These are phyloP conservation scores for Bryconaethiops microstoma DNA, from an alignment of 2,797 vertebrate genomes.

Conservation along the genomic window DNA sequence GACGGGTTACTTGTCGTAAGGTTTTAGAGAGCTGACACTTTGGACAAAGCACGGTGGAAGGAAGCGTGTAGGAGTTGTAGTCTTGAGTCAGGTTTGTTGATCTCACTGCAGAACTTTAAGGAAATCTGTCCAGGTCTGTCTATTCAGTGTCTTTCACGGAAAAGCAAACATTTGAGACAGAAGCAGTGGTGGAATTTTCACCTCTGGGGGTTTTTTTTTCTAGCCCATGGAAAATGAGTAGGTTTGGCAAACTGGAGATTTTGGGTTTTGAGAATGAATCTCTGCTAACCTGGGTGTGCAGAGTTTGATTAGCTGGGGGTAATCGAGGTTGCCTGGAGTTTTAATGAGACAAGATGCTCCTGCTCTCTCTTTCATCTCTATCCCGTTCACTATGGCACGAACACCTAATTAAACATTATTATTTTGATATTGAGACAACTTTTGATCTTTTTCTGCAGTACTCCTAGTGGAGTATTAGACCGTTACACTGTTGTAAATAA, in stretches of 20 bases:
- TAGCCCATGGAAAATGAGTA: not conserved
- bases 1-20: not conserved
- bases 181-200: not conserved
- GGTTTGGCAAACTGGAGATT: not conserved
- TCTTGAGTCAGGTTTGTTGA: not conserved
- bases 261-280: not conserved
- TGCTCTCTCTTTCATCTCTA: slow-evolving; percentile 18
- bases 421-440: slow-evolving; percentile 11
- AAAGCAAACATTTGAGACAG: not conserved
- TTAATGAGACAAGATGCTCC: slow-evolving; percentile 23
- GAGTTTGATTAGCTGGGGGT: slow-evolving; percentile 14
- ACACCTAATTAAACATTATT: slow-evolving; percentile 39
- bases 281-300: slow-evolving; percentile 6
- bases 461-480: not conserved
- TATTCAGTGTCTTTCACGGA: not conserved
- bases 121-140: not conserved
- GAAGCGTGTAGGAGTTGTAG: not conserved
- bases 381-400: slow-evolving; percentile 16
- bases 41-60: not conserved
- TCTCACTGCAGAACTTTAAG: not conserved
- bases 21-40: not conserved
- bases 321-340: not conserved
- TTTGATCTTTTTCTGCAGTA: slow-evolving; percentile 11
- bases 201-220: not conserved
- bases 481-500: not conserved